Base-by-base conservation (phyloP, 2,888 invertebrate species). In the Koerneria pararmatus region DNA sequence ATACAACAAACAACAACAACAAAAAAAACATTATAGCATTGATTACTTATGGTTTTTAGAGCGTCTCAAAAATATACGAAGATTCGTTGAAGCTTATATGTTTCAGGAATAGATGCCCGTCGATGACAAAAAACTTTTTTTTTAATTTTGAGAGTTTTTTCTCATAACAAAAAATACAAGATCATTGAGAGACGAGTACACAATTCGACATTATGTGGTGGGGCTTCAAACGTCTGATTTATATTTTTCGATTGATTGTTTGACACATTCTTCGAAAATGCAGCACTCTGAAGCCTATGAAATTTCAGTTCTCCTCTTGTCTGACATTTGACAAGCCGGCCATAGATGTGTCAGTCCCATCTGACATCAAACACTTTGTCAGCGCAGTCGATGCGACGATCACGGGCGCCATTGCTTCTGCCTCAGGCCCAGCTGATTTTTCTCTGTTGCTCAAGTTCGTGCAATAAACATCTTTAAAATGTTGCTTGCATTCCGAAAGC, bases 281-380 rank as follows among this genome's bases (percentile, higher is more conserved):
- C n/a, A n/a, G n/a, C n/a, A n/a, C n/a, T n/a, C n/a, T n/a, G n/a
- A n/a, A n/a, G n/a, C n/a, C n/a, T n/a, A n/a, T n/a, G n/a, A n/a
- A n/a, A n/a, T n/a, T 72, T 24, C 54, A 65, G 22, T 54, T 76
- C 6, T 58, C 71, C 2, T 76, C 76, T 1, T 76, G 76, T 67
- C 71, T 69, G 58, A 67, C 66, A 11, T 76, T 74, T 70, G 72
- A 69, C 11, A 58, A 67, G 37, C 67, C 68, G 46, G 46, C 61
- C 24, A 51, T 61, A 54, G 58, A 48, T 27, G 27, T 75, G 46
- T 63, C 68, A 3, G 72, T 73, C 6, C 64, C 64, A 8, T 54
- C 54, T 29, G 64, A 64, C 56, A 19, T 22, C 41, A 2, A 41
- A 54, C 19, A 56, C 64, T 8, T 37, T 64, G 5, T 41, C 54